Base-by-base conservation (phyloP, 2,888 invertebrate genomes). In the Autographa pulchrina region DNA sequence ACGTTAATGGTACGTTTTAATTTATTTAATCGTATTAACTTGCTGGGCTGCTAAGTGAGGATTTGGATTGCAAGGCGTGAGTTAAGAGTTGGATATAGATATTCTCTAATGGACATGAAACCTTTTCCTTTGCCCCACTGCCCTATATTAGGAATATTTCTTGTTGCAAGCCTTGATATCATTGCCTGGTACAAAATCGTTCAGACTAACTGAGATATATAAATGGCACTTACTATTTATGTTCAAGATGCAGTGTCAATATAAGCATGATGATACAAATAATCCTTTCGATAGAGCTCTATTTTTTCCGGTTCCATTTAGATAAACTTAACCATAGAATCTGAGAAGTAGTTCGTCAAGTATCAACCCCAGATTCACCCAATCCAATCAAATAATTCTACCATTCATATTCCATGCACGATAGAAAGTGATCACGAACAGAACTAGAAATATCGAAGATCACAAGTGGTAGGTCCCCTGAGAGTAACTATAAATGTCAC, bases 401-500 rank as follows among this genome's bases (percentile, higher is more conserved):
- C 9, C 8, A 66, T 68, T 67, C 32, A 68, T 69, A 67, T 77
- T 74, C 31, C n/a, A 25, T 38, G 13, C 68, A 32, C 58, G 54
- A 61, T 60, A 41, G 52, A 65, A 74, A 65, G 48, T 62, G 67
- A 65, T 67, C 69, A 56, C 61, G 70, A 70, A 65, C 56, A 62
- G 43, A 74, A 65, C 71, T 69, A 71, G 76, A 72, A 79, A 78
- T 81, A 77, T 81, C 68, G 62, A 75, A 85, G 81, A 83, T 85
- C 81, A 86, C 88, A 87, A 85, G 82, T 85, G 83, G 86, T 87
- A 87, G 81, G 75, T 80, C 83, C 77, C 84, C 52, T 68, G 72
- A 76, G 89, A 82, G 86, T 82, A 86, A 89, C 91, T 88, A 92
- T 92, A 91, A 92, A 93, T 88, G 92, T 92, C 92, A 86, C 85